A percentile compares a stretch with the other conserved stretches of the same genome.
Evolutionary conservation across 2,888 invertebrate species (phyloP).

Genomic region (Panzeria rudis): DNA sequence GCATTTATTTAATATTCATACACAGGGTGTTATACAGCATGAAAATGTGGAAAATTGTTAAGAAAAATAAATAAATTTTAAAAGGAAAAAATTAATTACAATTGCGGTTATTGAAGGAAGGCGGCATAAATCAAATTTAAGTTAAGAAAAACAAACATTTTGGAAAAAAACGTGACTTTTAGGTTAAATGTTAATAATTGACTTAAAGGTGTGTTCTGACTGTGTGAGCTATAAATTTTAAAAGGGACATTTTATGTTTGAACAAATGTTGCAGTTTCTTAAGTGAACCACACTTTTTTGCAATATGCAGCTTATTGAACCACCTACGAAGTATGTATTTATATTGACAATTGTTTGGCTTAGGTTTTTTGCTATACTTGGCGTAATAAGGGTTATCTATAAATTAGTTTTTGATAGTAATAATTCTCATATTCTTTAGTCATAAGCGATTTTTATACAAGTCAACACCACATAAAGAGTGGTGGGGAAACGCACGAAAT

Average conservation of each 20-base stretch:
- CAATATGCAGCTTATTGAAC: background rate
- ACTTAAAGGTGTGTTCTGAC: slow-evolving; percentile 53
- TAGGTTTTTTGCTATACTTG: too few relatives aligned
- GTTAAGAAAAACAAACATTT: slow-evolving; percentile 18
- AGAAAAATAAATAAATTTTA: background rate
- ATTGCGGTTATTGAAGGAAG: slow-evolving; percentile 48
- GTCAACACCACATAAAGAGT: too few relatives aligned
- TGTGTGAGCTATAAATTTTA: background rate
- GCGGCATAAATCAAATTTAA: slow-evolving; percentile 41
- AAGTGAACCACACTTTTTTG: background rate
- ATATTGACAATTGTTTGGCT: too few relatives aligned
- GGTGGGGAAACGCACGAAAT: too few relatives aligned
- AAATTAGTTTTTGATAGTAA: too few relatives aligned
- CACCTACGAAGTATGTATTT: slow-evolving; percentile 17
- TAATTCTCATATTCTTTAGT: too few relatives aligned
- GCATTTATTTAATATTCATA: slow-evolving; percentile 27
- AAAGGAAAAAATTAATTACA: slow-evolving; percentile 53
- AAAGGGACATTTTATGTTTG: slow-evolving; percentile 13
- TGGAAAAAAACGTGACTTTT: slow-evolving; percentile 61
- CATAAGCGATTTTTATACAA: too few relatives aligned
- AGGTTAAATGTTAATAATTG: slow-evolving; percentile 62
- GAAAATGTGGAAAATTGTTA: slow-evolving; percentile 54
- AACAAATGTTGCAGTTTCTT: slow-evolving; percentile 37
- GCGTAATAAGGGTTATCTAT: too few relatives aligned
- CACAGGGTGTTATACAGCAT: slow-evolving; percentile 66